Percentiles rank a stretch among this genome's conserved stretches.
phyloP scores from a whole-genome alignment of 2,888 invertebrate genomes.

The Cartodere bifasciata region DNA sequence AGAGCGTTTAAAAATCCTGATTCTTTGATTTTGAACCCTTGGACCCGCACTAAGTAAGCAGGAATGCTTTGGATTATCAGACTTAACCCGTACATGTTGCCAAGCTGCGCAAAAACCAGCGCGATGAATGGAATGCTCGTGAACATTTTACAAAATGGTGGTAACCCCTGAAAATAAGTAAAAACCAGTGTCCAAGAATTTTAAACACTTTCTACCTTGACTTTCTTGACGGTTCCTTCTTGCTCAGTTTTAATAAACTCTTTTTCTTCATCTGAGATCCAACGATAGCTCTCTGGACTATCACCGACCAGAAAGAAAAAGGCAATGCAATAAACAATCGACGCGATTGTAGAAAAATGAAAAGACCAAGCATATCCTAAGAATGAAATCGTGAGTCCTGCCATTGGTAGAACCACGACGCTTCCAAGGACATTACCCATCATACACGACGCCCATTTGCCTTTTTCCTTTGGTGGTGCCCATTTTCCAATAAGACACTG shows the following conservation, averaged over 20 bases:
- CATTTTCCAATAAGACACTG: constrained; percentile 56
- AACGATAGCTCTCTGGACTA: constrained; percentile 48
- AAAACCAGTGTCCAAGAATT: too few species aligned
- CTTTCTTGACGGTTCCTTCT: constrained; percentile 18
- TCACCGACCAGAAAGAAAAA: constrained; percentile 55
- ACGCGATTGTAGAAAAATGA: constrained; percentile 46
- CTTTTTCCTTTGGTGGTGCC: constrained; percentile 63
- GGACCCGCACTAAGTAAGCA: constrained; percentile 19
- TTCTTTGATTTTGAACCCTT: constrained; percentile 20
- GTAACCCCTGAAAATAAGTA: constrained; percentile 17
- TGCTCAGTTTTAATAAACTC: constrained; percentile 39
- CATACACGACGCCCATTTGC: constrained; percentile 57
- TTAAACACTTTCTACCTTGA: too few species aligned
- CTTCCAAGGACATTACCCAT: constrained; percentile 65
- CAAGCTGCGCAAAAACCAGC: constrained; percentile 19
- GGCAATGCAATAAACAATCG: constrained; percentile 41
- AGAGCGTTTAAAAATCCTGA: constrained; percentile 22
- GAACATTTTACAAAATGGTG: constrained; percentile 20
- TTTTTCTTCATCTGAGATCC: constrained; percentile 48
- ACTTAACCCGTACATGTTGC: constrained; percentile 21
- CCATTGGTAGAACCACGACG: constrained; percentile 54
- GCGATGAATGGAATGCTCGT: constrained; percentile 20
- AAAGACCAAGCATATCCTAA: constrained; percentile 57
- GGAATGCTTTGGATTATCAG: constrained; percentile 18
- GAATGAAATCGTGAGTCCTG: constrained; percentile 48